Evolutionary conservation across 1,140 invertebrate genomes (phyloP).

Genomic region (Gryon sp.): DNA sequence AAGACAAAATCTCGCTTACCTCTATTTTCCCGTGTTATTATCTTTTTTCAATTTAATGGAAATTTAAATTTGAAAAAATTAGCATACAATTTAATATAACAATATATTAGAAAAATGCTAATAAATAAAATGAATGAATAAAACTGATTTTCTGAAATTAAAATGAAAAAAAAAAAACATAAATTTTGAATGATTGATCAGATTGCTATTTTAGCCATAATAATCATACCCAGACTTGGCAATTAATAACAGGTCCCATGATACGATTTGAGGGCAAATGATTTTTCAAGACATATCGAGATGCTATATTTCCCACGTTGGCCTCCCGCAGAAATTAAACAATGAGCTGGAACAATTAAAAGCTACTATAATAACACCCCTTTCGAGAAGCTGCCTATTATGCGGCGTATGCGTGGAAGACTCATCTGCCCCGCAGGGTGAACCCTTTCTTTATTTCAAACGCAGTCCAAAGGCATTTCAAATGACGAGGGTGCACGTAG

Average conservation of each 20-base stretch:
- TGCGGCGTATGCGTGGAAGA: conserved; percentile 65
- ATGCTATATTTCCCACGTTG: conserved; percentile 64
- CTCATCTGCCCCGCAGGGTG: conserved; percentile 62
- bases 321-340: conserved; percentile 52
- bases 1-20: too few species aligned
- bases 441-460: conserved; percentile 67
- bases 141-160: background rate
- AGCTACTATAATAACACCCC: conserved; percentile 72
- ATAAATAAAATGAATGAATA: conserved; percentile 2
- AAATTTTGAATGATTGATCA: conserved; percentile 32
- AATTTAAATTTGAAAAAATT: too few species aligned
- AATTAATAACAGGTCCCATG: conserved; percentile 51
- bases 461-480: conserved; percentile 66
- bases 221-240: conserved; percentile 24
- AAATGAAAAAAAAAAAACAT: background rate
- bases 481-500: conserved; percentile 77
- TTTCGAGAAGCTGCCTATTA: conserved; percentile 65
- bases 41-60: background rate
- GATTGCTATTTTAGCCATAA: conserved; percentile 1
- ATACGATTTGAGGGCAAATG: conserved; percentile 50
- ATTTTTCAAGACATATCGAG: conserved; percentile 48
- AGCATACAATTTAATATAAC: too few species aligned
- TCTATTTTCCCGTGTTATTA: too few species aligned
- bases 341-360: conserved; percentile 70
- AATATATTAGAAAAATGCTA: background rate